Conservation (phyloP, 2,797 vertebrate species). For the Falco peregrinus region DNA sequence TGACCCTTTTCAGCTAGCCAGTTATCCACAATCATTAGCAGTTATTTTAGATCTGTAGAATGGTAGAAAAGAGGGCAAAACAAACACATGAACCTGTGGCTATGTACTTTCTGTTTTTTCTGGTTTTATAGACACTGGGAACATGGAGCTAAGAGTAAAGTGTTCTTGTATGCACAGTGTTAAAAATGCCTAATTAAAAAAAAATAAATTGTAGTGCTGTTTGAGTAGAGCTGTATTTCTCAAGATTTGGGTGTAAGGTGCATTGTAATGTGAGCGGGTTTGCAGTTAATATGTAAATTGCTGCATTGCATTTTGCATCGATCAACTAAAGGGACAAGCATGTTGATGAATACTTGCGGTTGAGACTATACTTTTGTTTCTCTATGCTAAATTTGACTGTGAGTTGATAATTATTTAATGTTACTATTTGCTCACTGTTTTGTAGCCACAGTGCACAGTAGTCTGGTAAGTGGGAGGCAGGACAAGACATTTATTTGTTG, state of each 20-base stretch:
- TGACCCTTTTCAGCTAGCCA: too few relatives aligned
- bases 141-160: background rate
- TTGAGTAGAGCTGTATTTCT: background rate
- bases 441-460: background rate
- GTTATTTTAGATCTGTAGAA: background rate
- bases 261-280: background rate
- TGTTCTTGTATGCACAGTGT: background rate
- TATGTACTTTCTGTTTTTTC: background rate
- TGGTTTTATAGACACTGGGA: background rate
- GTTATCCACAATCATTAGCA: too few relatives aligned
- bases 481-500: background rate
- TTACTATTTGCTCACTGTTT: background rate
- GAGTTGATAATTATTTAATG: background rate
- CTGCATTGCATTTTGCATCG: background rate
- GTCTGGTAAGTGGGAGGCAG: background rate
- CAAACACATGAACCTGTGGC: rapidly evolving
- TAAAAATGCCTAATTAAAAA: background rate
- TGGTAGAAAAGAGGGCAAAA: background rate
- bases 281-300: background rate
- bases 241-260: background rate
- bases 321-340: background rate
- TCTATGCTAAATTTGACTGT: background rate
- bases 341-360: background rate
- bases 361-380: background rate
- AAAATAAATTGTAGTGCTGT: background rate